phyloP scores from a whole-genome alignment of 1,140 invertebrate species.

The Trichonephila clavipes region DNA sequence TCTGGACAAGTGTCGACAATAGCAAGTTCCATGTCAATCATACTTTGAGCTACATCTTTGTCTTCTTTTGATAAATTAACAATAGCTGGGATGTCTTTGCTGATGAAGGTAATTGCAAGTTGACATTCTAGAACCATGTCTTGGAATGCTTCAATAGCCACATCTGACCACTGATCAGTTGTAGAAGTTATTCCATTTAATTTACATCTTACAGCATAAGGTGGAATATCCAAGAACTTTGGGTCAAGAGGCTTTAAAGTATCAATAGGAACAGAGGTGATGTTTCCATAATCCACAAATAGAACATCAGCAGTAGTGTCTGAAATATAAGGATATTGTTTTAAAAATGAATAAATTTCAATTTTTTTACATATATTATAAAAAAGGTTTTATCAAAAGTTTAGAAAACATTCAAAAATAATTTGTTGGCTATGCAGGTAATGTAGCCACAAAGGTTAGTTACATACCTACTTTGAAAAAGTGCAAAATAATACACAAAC shows the following conservation, averaged over 20 bases:
- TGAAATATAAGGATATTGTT: conserved; percentile 16
- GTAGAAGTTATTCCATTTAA: conserved; percentile 77
- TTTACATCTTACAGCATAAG: conserved; percentile 81
- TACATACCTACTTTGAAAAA: no score
- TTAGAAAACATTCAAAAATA: neutral
- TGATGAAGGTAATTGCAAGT: conserved; percentile 55
- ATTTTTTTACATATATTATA: neutral
- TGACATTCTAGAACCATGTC: conserved; percentile 18
- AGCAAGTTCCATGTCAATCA: conserved; percentile 66
- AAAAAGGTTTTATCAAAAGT: neutral
- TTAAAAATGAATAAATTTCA: neutral
- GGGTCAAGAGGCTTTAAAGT: conserved; percentile 81
- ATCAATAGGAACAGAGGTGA: conserved; percentile 79
- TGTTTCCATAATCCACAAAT: conserved; percentile 84
- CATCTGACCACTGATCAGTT: conserved; percentile 44
- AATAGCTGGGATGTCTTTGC: conserved; percentile 60
- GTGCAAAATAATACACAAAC: no score
- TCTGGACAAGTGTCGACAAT: conserved; percentile 51
- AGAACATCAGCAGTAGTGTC: conserved; percentile 78
- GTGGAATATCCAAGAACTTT: conserved; percentile 79
- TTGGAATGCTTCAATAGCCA: conserved; percentile 27
- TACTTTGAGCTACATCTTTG: conserved; percentile 53
- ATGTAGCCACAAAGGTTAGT: no score
- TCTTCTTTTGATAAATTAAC: conserved; percentile 69
- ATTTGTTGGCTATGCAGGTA: neutral